Evolutionary conservation across 1,140 invertebrate species (phyloP), one percentile per base, ranked within the genome.

Genomic region (Penaeus vannamei): DNA sequence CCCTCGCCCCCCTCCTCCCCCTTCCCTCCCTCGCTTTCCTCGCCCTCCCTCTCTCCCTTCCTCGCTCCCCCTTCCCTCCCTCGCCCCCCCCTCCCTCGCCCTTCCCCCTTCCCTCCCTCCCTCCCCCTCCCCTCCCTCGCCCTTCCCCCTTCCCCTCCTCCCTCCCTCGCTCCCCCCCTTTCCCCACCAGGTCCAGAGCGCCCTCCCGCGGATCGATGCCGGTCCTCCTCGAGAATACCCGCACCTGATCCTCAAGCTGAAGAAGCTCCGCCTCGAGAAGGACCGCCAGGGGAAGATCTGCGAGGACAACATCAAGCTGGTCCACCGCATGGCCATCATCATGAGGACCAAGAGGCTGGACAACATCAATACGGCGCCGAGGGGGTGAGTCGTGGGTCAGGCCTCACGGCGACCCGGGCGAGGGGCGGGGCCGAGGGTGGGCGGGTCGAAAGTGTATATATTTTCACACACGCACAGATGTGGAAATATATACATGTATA

Each of bases 271-370:
- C 5, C 17, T 91, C 22, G 91, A 91, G 82, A 85, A 76, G 32
- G 91, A 91, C 83, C 85, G 91, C 14, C 89, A 88, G 60, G 82
- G 84, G 0, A 88, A 88, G 46, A 91, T 91, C 22, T 90, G 89
- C 46, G 60, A 91, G 66, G 91, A 91, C 64, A 91, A 91, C 88
- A 76, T 91, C 32, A 86, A 90, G 26, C 86, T 91, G 42, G 88
- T 79, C 4, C 91, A 91, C 86, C 85, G 91, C 42, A 88, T 91
- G 91, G 91, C 91, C 17, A 76, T 90, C 72, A 91, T 91, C 62
- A 91, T 91, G 91, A 84, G 91, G 62, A 90, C 88, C 36, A 90
- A 91, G 62, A 82, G 90, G 29, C 82, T 91, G 0, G 88, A 90
- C 20, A 90, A 90, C 88, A 90, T 88, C 77, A 86, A 86, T 32